These are phyloP conservation scores for Chaunax sp. DNA, from an alignment of 2,797 vertebrate genomes.

Conservation along the genomic window DNA sequence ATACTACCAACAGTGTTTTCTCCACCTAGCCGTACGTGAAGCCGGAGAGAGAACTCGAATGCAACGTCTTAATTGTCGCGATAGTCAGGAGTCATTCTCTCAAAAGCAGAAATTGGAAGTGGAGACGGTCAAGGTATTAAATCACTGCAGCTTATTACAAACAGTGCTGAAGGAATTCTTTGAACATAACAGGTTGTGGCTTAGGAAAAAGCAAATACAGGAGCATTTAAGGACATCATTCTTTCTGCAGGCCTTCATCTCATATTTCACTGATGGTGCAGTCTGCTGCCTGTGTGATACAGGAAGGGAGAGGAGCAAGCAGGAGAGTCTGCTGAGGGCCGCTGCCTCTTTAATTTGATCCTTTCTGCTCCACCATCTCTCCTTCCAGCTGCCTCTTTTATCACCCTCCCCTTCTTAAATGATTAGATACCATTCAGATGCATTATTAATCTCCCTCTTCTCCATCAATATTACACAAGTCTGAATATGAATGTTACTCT, in stretches of 20 bases:
- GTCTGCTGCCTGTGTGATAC: slow-evolving; percentile 43
- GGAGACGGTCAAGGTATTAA: slow-evolving; percentile 7
- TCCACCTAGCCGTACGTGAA: slow-evolving; percentile 4
- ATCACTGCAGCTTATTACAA: slow-evolving; percentile 14
- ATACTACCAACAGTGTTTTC: slow-evolving; percentile 8
- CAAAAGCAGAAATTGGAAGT: slow-evolving; percentile 4
- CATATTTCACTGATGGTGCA: slow-evolving; percentile 44
- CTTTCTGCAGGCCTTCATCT: slow-evolving; percentile 33
- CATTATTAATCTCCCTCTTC: slow-evolving; percentile 74
- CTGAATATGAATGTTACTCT: slow-evolving; percentile 64
- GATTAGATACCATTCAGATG: slow-evolving; percentile 72
- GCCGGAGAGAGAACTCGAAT: slow-evolving; percentile 10
- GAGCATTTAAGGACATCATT: slow-evolving; percentile 10
- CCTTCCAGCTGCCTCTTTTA: slow-evolving; percentile 43
- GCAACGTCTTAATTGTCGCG: background rate
- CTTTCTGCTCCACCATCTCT: slow-evolving; percentile 25
- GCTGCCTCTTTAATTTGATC: slow-evolving; percentile 20
- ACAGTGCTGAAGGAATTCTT: background rate
- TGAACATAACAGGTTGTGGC: slow-evolving; percentile 21
- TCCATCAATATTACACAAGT: slow-evolving; percentile 75
- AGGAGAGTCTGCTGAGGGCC: slow-evolving; percentile 30
- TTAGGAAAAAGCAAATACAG: background rate
- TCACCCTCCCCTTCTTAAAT: slow-evolving; percentile 62
- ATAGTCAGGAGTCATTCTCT: slow-evolving; percentile 8
- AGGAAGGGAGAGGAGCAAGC: slow-evolving; percentile 60